These are phyloP conservation scores for Cotesia congregata DNA, from an alignment of 2,888 invertebrate species.

Conservation along the genomic window DNA sequence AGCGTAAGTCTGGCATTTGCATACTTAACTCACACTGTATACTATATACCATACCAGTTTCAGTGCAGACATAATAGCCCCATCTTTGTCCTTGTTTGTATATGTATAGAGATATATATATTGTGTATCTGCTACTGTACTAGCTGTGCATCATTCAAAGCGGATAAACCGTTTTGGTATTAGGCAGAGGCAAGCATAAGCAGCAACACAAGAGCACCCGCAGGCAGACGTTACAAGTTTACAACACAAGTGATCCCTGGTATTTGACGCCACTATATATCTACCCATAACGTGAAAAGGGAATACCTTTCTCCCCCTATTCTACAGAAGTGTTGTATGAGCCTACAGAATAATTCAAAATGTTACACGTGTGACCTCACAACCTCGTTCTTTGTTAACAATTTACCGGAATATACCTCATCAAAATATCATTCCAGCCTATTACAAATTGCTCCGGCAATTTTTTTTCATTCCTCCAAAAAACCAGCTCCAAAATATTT, in stretches of 20 bases:
- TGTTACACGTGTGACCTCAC: constrained; percentile 38
- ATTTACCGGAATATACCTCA: constrained; percentile 31
- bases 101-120: neutral
- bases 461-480: neutral
- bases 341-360: constrained; percentile 20
- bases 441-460: constrained; percentile 10
- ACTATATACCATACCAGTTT: neutral
- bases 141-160: constrained; percentile 34
- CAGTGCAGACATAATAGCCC: neutral
- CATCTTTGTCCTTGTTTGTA: neutral
- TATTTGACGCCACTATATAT: neutral
- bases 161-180: constrained; percentile 35
- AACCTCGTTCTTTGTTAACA: constrained; percentile 32
- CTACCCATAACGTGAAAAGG: constrained; percentile 22
- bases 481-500: neutral
- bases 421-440: constrained; percentile 21
- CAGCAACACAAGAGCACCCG: constrained; percentile 25
- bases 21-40: neutral
- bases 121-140: constrained; percentile 6
- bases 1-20: neutral
- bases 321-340: neutral
- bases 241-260: constrained; percentile 39
- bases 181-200: neutral
- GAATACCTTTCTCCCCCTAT: constrained; percentile 30
- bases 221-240: constrained; percentile 39